phyloP scores from a whole-genome alignment of 30 jellyfish, hydroid and myxozoan genomes.

The Pseudorhiza aurosa region DNA sequence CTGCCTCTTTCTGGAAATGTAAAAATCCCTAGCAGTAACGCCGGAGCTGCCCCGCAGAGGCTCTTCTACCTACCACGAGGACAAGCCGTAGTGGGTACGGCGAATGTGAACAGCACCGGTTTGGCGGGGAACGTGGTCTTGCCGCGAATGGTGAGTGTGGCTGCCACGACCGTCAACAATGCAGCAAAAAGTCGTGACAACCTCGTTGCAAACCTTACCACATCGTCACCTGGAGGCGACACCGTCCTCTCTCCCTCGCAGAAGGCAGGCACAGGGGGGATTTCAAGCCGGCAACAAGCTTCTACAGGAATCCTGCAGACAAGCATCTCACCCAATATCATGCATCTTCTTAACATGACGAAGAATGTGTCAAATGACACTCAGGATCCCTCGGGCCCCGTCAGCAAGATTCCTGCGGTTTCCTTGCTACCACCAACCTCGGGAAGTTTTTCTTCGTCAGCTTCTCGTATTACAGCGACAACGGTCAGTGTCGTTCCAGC shows the following conservation, averaged over 20 bases:
- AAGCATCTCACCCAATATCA: constrained; percentile 28
- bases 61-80: constrained; percentile 37
- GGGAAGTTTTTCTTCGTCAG: neutral
- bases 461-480: neutral
- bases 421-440: neutral
- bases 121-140: neutral
- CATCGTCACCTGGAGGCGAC: neutral
- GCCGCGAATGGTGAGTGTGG: neutral
- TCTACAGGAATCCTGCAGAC: neutral
- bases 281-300: neutral
- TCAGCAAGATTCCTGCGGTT: neutral
- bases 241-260: neutral
- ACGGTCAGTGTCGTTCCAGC: neutral
- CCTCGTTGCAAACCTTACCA: neutral
- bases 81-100: constrained; percentile 1
- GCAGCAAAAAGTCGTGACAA: neutral
- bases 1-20: constrained; percentile 19
- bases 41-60: constrained; percentile 22
- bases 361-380: constrained; percentile 27
- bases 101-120: neutral
- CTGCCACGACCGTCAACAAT: neutral
- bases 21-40: constrained; percentile 18
- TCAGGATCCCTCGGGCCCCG: constrained; percentile 28
- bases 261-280: neutral
- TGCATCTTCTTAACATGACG: constrained; percentile 65